Base-by-base conservation (phyloP, 2,797 vertebrate genomes). In the Poecilia gillii region DNA sequence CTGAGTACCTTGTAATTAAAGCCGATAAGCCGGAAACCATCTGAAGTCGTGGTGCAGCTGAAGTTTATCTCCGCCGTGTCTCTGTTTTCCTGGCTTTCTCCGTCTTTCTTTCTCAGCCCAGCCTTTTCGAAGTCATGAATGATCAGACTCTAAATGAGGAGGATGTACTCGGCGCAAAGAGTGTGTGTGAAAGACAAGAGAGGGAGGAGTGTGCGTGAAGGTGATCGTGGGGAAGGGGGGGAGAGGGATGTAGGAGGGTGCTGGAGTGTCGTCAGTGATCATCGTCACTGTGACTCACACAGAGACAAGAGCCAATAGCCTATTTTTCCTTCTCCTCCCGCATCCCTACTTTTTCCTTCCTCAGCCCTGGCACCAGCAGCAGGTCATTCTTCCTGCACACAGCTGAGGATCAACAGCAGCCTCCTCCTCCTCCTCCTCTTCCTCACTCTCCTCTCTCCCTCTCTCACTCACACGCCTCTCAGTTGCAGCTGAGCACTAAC, bases 241-340 rank as follows among this genome's bases (percentile, higher is more conserved):
- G 72, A 41, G 75, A 16, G 0, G 11, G 79, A 8, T 41, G 41
- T 39, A 64, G 45, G 76, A 11, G 80, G 62, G 71, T 75, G 85
- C 13, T 73, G 13, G 74, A 13, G 74, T 94, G 88, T 91, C 93
- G 92, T 95, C 94, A 94, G 82, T 84, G 68, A 79, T 86, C 80
- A 76, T 75, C 94, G 94, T 95, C 93, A 95, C 87, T 71, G 84
- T 91, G 92, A 92, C 90, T 93, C 90, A 49, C 79, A 91, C 88
- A 78, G 74, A 87, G 87, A 73, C 78, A 74, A 78, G 89, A 88
- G 82, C 83, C 55, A 43, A 87, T 86, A 84, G 73, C 81, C 90
- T 70, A 43, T 70, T 88, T 85, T 88, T 86, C 85, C 84, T 73
- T 87, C 83, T 81, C 77, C 81, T 88, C 83, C 85, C 0, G 83